A percentile compares a stretch with the other conserved stretches of the same genome.
Conservation (phyloP, 2,113 vertebrate genomes). For the Paradisaea rubra region DNA sequence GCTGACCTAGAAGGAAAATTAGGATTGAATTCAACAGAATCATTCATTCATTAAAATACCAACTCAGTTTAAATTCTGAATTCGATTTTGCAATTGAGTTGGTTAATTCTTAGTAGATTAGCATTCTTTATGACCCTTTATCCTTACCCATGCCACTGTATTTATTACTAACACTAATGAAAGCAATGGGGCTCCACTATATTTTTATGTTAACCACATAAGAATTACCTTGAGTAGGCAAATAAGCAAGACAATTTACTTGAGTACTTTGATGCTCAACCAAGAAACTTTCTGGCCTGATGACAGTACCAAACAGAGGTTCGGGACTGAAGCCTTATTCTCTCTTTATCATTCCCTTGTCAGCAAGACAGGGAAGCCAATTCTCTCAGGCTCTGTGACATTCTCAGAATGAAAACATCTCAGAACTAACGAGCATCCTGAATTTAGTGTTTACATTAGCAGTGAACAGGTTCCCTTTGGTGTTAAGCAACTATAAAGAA, state of each 20-base stretch:
- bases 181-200: fast-evolving
- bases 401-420: background rate
- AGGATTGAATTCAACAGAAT: background rate
- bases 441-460: background rate
- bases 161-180: background rate
- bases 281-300: background rate
- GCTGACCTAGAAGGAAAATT: background rate
- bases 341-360: background rate
- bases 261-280: background rate
- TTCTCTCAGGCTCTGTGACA: background rate
- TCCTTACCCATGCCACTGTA: background rate
- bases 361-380: background rate
- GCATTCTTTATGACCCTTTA: background rate
- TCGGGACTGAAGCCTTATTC: background rate
- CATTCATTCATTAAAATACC: background rate
- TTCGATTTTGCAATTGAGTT: background rate
- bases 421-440: background rate
- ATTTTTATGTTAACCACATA: background rate
- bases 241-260: background rate
- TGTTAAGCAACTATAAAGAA: background rate
- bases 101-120: background rate
- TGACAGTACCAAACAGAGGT: background rate
- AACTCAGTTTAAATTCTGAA: background rate
- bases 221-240: background rate
- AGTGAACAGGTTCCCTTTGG: background rate